Base-by-base conservation (phyloP, 2,888 invertebrate genomes). In the Hyposoter dolosus region DNA sequence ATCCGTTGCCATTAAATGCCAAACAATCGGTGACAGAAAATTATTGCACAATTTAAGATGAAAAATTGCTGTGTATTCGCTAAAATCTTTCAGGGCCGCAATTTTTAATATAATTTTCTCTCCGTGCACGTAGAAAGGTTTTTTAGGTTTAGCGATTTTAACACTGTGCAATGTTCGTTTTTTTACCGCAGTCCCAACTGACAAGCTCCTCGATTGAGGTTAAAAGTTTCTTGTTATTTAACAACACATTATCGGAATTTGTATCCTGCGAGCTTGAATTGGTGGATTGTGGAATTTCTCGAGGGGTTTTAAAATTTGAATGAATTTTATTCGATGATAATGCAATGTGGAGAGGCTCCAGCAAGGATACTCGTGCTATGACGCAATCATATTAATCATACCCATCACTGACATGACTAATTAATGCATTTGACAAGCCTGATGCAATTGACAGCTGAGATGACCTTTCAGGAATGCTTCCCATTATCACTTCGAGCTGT, bases 351-450 rank as follows among this genome's bases (percentile, higher is more conserved):
- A 86, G 69, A 86, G 69, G 19, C 53, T 23, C 40, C 75, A 71
- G 50, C 45, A 47, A 69, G 28, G 75, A 83, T 75, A 53, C 75
- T 75, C 82, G 84, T 86, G 78, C 71, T 66, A 56, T 83, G 19
- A 50, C 65, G 77, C 79, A 47, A 81, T 80, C 75, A 88, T 89
- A 91, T 91, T 91, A 92, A 92, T 90, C 91, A 47, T 17, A 90
- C 86, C 28, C 15, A 83, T 88, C 88, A 92, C 91, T 91, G 91
- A 92, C 91, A 84, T 87, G 80, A 83, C 82, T 89, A 89, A 91
- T 92, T 90, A 90, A 91, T 91, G 90, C 87, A 86, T 82, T 81
- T 85, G 90, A 89, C 90, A 89, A 88, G 83, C 89, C 88, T 90
- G 89, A 89, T 88, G 81, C 83, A 79, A 87, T 85, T 83, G 84